These are phyloP conservation scores for Formica aserva DNA, from an alignment of 2,888 invertebrate genomes.

Conservation along the genomic window DNA sequence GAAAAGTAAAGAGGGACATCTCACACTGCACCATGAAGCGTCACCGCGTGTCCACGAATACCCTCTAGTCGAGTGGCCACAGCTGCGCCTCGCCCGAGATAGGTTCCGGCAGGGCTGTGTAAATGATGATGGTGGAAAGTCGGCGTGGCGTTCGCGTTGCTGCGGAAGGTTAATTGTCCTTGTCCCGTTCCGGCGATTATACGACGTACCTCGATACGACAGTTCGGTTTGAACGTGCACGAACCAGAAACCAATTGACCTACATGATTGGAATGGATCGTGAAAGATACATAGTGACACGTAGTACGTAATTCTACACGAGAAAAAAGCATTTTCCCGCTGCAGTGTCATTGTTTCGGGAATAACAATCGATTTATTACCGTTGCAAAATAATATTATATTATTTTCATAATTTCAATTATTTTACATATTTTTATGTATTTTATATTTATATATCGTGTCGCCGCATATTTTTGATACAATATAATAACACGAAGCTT, in stretches of 20 bases:
- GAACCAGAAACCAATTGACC: constrained; percentile 39
- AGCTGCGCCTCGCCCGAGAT: constrained; percentile 40
- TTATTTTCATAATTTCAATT: neutral
- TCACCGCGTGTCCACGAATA: constrained; percentile 51
- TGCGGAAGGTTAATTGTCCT: constrained; percentile 50
- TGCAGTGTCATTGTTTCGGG: neutral
- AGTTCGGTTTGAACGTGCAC: constrained; percentile 25
- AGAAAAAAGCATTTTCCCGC: neutral
- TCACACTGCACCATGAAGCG: constrained; percentile 25
- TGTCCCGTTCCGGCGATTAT: constrained; percentile 44
- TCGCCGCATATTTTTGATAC: neutral
- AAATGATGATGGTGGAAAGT: constrained; percentile 56
- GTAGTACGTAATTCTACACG: neutral
- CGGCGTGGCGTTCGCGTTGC: constrained; percentile 29
- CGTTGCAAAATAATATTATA: neutral
- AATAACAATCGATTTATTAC: neutral
- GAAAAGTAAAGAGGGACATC: constrained; percentile 59
- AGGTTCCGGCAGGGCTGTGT: constrained; percentile 42
- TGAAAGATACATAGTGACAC: constrained; percentile 26
- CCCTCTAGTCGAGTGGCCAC: constrained; percentile 57
- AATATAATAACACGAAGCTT: neutral
- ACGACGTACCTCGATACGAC: constrained; percentile 39
- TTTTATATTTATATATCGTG: neutral
- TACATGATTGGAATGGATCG: constrained; percentile 37
- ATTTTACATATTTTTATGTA: neutral